Evolutionary conservation across 2,888 invertebrate genomes (phyloP).

Genomic region (Pseudanteris insignis): DNA sequence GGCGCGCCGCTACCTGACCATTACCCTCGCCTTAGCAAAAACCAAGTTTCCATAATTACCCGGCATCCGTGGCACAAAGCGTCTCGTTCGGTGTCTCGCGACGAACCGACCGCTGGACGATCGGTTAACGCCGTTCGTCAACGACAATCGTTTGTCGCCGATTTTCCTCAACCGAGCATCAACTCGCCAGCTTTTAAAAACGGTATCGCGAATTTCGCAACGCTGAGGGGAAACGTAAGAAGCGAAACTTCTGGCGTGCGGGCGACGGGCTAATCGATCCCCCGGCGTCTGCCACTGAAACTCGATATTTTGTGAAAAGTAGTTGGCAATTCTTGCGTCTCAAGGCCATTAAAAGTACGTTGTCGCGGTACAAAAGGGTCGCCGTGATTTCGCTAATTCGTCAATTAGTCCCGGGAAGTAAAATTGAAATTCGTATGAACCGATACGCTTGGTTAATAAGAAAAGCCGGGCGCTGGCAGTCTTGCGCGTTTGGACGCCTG

Average conservation of each 20-base stretch:
- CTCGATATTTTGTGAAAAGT: conserved; percentile 33
- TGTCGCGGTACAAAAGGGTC: no score
- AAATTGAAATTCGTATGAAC: no score
- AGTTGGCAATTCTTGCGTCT: conserved; percentile 28
- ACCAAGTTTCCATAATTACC: conserved; percentile 29
- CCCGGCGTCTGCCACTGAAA: conserved; percentile 33
- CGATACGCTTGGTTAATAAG: no score
- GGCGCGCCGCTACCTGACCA: conserved; percentile 27
- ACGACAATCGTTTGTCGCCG: not conserved
- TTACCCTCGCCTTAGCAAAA: no score
- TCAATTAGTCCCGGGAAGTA: no score
- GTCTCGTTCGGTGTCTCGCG: no score
- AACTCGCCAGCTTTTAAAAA: not conserved
- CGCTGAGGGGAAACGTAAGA: conserved; percentile 18
- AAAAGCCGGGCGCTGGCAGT: conserved; percentile 3
- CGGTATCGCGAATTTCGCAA: not conserved
- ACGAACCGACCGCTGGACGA: not conserved
- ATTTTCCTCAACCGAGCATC: not conserved
- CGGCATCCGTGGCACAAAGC: conserved; percentile 17
- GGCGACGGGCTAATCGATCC: conserved; percentile 34
- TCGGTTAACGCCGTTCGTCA: not conserved
- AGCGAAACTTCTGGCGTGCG: no score
- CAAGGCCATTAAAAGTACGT: no score
- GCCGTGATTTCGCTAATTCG: no score
- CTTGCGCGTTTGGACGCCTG: conserved; percentile 21